Evolutionary conservation across 2,113 vertebrate species (phyloP).

Genomic region (Tylochromis polylepis): DNA sequence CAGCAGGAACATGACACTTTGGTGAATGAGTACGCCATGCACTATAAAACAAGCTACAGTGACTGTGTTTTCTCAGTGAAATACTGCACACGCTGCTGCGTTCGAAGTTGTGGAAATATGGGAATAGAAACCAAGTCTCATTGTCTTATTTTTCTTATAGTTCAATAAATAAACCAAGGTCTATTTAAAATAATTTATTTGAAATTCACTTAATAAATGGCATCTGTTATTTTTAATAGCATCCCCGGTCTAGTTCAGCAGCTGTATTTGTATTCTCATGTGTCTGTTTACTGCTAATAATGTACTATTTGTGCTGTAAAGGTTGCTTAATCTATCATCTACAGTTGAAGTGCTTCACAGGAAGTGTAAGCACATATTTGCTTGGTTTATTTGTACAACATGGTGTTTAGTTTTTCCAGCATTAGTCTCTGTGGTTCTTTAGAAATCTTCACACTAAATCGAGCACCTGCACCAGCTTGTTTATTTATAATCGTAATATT

Average conservation of each 20-base stretch:
- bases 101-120: accelerated
- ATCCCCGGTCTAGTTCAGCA: background rate
- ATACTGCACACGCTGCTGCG: background rate
- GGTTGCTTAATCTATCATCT: background rate
- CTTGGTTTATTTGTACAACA: background rate
- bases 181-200: background rate
- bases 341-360: background rate
- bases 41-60: background rate
- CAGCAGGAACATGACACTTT: background rate
- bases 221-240: background rate
- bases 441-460: background rate
- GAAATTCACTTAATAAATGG: background rate
- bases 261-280: background rate
- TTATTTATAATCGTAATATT: background rate
- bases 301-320: background rate
- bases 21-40: background rate
- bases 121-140: background rate
- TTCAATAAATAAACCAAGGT: background rate
- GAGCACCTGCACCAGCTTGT: background rate
- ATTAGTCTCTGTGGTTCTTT: background rate
- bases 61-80: background rate
- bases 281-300: background rate
- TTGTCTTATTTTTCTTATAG: background rate
- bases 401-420: background rate
- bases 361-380: background rate